Percentiles rank a stretch among this genome's conserved stretches.
phyloP scores from a whole-genome alignment of 2,113 vertebrate genomes.

The Pteropus alecto region DNA sequence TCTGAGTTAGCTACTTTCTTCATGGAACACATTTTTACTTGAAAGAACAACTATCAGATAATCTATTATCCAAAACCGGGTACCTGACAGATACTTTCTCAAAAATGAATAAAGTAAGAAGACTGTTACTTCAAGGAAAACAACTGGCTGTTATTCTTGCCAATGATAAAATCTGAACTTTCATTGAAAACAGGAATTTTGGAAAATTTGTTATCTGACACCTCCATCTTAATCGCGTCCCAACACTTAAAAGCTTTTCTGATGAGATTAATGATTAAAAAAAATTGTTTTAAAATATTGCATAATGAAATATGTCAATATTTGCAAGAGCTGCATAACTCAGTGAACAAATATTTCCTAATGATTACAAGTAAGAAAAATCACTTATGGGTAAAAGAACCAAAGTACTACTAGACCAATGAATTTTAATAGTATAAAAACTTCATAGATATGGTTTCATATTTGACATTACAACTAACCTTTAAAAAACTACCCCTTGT shows the following conservation, averaged over 20 bases:
- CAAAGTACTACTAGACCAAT: not conserved
- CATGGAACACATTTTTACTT: not conserved
- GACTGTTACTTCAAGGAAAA: not conserved
- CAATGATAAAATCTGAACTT: not conserved
- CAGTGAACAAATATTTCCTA: not conserved
- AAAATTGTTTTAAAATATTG: not conserved
- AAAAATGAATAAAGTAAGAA: not conserved
- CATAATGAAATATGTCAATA: not conserved
- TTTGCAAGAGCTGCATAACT: not conserved
- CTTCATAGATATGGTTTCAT: not conserved
- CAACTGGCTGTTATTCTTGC: not conserved
- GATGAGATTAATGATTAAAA: not conserved
- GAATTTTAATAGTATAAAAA: conserved; percentile 22
- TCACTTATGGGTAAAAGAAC: not conserved
- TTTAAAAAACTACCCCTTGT: not conserved
- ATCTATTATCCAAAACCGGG: not conserved
- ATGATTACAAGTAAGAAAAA: not conserved
- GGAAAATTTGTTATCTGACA: not conserved
- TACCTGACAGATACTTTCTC: not conserved
- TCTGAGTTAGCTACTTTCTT: not conserved
- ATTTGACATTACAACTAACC: not conserved
- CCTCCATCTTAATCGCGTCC: not conserved
- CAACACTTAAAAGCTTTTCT: not conserved
- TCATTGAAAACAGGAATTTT: not conserved
- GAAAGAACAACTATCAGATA: not conserved